Conservation (phyloP, 2,113 vertebrate species). For the Balaeniceps rex region DNA sequence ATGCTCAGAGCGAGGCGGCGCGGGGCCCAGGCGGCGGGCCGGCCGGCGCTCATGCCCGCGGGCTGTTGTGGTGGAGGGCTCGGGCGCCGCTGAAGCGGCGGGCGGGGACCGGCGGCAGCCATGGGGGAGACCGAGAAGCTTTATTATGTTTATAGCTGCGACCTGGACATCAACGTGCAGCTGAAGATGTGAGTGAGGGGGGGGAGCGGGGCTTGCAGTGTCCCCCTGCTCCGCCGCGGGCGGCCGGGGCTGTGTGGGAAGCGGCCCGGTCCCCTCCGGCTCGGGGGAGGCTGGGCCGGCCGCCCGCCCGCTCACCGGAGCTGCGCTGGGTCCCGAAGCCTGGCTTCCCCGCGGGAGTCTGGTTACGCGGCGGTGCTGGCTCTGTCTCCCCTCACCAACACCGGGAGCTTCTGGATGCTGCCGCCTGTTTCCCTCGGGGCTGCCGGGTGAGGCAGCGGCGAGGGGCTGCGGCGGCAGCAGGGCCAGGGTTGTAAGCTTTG, state of each 20-base stretch:
- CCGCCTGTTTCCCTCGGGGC: background rate
- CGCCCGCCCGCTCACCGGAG: too few relatives aligned
- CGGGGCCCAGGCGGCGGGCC: background rate
- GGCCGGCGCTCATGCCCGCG: rapidly evolving
- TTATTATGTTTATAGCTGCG: constrained; percentile 94
- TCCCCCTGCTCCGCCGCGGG: background rate
- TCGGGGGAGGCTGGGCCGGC: background rate
- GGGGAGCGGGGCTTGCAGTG: background rate
- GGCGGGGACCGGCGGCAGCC: background rate
- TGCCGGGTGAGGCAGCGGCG: too few relatives aligned
- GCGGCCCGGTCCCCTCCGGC: background rate
- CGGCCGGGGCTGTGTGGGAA: background rate
- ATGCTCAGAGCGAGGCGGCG: background rate
- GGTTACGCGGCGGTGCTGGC: too few relatives aligned
- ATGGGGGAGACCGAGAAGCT: constrained; percentile 91
- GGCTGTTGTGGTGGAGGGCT: background rate
- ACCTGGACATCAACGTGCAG: constrained; percentile 95
- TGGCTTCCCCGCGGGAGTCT: background rate
- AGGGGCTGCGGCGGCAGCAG: background rate
- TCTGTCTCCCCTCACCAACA: background rate
- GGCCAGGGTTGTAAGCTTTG: rapidly evolving
- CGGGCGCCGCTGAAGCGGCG: background rate
- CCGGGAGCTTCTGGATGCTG: background rate
- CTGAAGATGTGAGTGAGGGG: constrained; percentile 90
- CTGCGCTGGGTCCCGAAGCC: background rate